A percentile compares a stretch with the other conserved stretches of the same genome.
Evolutionary conservation across 2,888 invertebrate species (phyloP).

Genomic region (Cataglyphis livida): DNA sequence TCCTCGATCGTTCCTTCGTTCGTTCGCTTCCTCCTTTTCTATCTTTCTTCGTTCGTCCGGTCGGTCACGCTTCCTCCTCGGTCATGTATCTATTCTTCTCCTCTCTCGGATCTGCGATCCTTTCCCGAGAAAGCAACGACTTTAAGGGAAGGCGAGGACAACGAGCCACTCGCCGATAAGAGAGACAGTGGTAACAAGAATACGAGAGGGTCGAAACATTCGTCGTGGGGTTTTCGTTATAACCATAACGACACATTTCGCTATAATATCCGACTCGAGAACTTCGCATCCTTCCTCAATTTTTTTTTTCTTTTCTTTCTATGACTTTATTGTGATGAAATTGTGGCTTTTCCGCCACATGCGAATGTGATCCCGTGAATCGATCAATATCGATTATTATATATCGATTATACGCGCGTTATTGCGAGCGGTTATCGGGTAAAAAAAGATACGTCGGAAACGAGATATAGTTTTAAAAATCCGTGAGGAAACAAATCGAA

Average conservation of each 20-base stretch:
- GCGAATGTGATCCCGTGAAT: constrained; percentile 58
- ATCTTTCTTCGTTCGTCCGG: constrained; percentile 28
- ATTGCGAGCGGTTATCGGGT: constrained; percentile 39
- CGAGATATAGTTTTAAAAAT: constrained; percentile 70
- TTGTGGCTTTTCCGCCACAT: constrained; percentile 16
- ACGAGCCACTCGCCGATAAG: constrained; percentile 58
- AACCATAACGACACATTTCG: constrained; percentile 77
- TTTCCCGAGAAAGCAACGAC: constrained; percentile 24
- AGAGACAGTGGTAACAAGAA: constrained; percentile 81
- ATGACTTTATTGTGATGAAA: not conserved
- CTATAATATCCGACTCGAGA: constrained; percentile 56
- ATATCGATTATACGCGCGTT: constrained; percentile 50
- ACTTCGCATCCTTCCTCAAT: constrained; percentile 6
- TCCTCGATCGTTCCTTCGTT: constrained; percentile 33
- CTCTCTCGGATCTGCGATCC: constrained; percentile 34
- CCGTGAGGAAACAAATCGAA: constrained; percentile 26
- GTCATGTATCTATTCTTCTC: constrained; percentile 59
- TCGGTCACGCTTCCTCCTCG: constrained; percentile 49
- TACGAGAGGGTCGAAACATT: constrained; percentile 75
- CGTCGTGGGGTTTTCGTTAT: constrained; percentile 77
- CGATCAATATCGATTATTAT: constrained; percentile 71
- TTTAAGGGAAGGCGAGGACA: constrained; percentile 25
- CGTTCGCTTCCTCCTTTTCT: constrained; percentile 28
- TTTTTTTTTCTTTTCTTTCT: not conserved
- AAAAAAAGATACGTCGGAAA: constrained; percentile 72